Conservation (phyloP, 2,888 invertebrate species). For the Rhamnusium bicolor region DNA sequence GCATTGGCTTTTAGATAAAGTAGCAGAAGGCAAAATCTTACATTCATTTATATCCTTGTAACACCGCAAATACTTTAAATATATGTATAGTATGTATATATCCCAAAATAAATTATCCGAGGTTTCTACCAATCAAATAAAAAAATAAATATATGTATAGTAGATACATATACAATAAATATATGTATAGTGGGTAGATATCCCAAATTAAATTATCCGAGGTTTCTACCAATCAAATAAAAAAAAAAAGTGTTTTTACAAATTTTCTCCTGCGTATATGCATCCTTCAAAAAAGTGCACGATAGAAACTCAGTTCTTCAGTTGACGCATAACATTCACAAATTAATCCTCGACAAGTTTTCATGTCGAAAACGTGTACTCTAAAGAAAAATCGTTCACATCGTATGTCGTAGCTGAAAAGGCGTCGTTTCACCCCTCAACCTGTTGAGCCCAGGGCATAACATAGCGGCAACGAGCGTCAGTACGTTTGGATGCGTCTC, state of each 20-base stretch:
- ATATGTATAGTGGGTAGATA: too few relatives aligned
- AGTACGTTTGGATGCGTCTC: constrained; percentile 54
- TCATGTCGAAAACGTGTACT: background rate
- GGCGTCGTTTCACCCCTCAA: constrained; percentile 59
- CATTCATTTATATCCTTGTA: too few relatives aligned
- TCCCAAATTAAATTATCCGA: too few relatives aligned
- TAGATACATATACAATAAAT: too few relatives aligned
- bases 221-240: background rate
- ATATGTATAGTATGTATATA: too few relatives aligned
- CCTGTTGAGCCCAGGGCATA: constrained; percentile 67
- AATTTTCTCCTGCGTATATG: background rate
- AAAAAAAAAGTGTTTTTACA: background rate
- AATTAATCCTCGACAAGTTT: constrained; percentile 30
- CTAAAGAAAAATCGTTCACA: constrained; percentile 19
- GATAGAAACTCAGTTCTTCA: background rate
- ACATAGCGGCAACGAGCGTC: constrained; percentile 48
- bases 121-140: background rate
- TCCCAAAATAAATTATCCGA: too few relatives aligned
- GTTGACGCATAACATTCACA: constrained; percentile 13
- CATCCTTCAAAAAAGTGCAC: background rate
- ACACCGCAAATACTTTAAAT: too few relatives aligned
- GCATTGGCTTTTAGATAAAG: too few relatives aligned
- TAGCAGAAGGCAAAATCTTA: too few relatives aligned
- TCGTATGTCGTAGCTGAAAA: constrained; percentile 22
- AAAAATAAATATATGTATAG: too few relatives aligned